These are phyloP conservation scores for Phasia obesa DNA, from an alignment of 2,888 invertebrate genomes.

Conservation along the genomic window DNA sequence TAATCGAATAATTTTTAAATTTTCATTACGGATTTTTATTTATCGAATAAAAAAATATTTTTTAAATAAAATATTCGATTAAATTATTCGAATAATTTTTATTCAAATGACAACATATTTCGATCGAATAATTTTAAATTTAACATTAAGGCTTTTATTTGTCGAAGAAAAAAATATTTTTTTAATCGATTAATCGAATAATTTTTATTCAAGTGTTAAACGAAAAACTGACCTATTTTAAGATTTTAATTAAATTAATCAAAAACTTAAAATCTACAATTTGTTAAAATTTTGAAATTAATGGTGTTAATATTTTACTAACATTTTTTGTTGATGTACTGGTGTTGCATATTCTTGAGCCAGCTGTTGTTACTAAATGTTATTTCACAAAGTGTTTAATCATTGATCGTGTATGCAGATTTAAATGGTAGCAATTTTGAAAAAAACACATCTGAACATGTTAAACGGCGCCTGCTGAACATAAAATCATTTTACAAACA, in stretches of 20 bases:
- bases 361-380: constrained; percentile 54
- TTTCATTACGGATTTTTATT: too few relatives aligned
- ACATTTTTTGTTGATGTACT: not conserved
- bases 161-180: too few relatives aligned
- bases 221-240: too few relatives aligned
- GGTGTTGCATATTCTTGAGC: not conserved
- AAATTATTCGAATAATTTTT: too few relatives aligned
- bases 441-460: constrained; percentile 59
- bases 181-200: too few relatives aligned
- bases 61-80: too few relatives aligned
- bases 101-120: too few relatives aligned
- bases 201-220: too few relatives aligned
- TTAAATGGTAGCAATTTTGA: constrained; percentile 67
- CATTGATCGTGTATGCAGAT: constrained; percentile 60
- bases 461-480: constrained; percentile 66
- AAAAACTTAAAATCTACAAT: not conserved
- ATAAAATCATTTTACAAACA: constrained; percentile 27
- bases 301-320: not conserved
- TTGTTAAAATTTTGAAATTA: not conserved
- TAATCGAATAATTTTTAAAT: too few relatives aligned
- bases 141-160: too few relatives aligned
- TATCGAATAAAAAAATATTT: too few relatives aligned
- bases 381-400: constrained; percentile 49
- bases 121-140: too few relatives aligned
- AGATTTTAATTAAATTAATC: constrained; percentile 3